Evolutionary conservation across 2,113 vertebrate genomes (phyloP).

Genomic region (Chlamydotis undulata): DNA sequence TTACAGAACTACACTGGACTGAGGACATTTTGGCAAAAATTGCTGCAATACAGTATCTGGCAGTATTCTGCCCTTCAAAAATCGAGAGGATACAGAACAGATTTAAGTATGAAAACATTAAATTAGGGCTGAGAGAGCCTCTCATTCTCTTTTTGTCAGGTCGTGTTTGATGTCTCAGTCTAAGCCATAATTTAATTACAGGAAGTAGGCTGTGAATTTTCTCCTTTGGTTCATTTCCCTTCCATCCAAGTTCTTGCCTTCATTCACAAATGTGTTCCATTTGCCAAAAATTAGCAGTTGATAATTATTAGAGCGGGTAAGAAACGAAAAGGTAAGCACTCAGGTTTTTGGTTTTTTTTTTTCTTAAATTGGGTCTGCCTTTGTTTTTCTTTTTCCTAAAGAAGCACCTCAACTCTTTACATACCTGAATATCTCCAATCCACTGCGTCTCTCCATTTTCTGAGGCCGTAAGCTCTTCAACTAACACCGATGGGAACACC

Average conservation of each 20-base stretch:
- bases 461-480: constrained; percentile 87
- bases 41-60: not conserved
- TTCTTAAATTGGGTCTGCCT: not conserved
- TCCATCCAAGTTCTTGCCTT: not conserved
- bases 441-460: constrained; percentile 87
- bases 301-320: not conserved
- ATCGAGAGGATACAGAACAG: not conserved
- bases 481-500: constrained; percentile 94
- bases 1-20: rapidly evolving
- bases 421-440: constrained; percentile 80
- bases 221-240: not conserved
- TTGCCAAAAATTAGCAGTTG: not conserved
- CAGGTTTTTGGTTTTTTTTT: not conserved
- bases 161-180: not conserved
- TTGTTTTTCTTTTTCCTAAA: not conserved
- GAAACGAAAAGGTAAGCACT: not conserved
- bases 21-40: not conserved
- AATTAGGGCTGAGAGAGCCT: not conserved
- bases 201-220: not conserved
- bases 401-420: not conserved
- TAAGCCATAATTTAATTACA: not conserved
- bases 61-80: not conserved
- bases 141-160: not conserved
- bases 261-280: not conserved
- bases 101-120: not conserved